Evolutionary conservation across 2,113 vertebrate species (phyloP), one percentile per base, ranked within the genome.

Genomic region (Chauna torquata): DNA sequence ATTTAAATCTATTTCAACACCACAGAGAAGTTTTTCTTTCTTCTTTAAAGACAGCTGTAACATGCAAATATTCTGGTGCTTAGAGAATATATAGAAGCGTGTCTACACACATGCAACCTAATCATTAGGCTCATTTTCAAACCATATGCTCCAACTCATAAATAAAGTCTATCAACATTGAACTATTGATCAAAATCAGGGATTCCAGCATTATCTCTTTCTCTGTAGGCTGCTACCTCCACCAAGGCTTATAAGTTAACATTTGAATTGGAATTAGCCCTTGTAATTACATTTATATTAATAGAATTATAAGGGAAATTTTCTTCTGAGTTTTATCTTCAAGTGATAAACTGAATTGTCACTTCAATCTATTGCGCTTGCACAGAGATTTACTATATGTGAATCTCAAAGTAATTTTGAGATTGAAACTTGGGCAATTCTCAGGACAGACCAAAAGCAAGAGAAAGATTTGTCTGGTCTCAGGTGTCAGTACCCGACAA

Each of bases 231-330:
- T 96, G 86, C 88, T 94, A 86, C 78, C 65, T 96, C 65, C 91
- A 88, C 76, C 90, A 94, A 62, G 84, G 84, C 85, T 92, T 98
- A 80, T 88, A 94, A 96, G 83, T 90, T 96, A 97, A 93, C 82
- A 96, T 96, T 96, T 94, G 97, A 97, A 97, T 97, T 97, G 96
- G 96, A 98, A 96, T 92, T 91, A 96, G 95, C 65, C 71, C 59
- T 97, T 81, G 79, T 97, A 97, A 97, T 98, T 97, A 97, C 79
- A 92, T 97, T 98, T 95, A 94, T 97, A 97, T 98, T 97, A 98
- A 94, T 88, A 96, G 90, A 93, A 92, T 96, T 97, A 92, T 86
- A 97, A 97, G 94, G 95, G 82, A 96, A 97, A 94, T 7, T 90
- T 88, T 97, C 93, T 95, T 97, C 91, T 85, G 88, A 90, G 88